These are phyloP conservation scores for Xanthia icteritia DNA, from an alignment of 2,888 invertebrate genomes.

Conservation along the genomic window DNA sequence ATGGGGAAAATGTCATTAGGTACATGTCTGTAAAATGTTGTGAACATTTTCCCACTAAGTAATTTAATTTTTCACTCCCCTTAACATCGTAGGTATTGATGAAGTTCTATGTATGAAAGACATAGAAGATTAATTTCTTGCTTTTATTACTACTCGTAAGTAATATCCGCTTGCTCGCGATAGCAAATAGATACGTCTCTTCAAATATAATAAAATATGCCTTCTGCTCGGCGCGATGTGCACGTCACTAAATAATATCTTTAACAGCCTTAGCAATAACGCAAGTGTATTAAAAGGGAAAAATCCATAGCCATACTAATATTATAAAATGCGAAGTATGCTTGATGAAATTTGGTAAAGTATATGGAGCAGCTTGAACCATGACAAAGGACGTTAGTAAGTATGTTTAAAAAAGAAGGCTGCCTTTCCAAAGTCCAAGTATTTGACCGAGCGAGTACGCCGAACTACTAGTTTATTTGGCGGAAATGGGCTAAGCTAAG, in stretches of 20 bases:
- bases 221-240: slow-evolving; percentile 52
- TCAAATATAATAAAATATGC: slow-evolving; percentile 77
- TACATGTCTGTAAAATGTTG: neutral
- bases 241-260: slow-evolving; percentile 48
- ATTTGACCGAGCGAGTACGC: too few species aligned
- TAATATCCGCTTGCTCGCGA: slow-evolving; percentile 75
- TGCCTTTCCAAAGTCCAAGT: neutral
- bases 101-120: slow-evolving; percentile 32
- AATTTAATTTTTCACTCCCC: slow-evolving; percentile 4
- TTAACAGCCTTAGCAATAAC: slow-evolving; percentile 53
- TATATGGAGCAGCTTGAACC: neutral
- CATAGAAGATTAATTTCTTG: slow-evolving; percentile 68
- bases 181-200: slow-evolving; percentile 71
- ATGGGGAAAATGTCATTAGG: too few species aligned
- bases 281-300: slow-evolving; percentile 25
- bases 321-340: slow-evolving; percentile 5
- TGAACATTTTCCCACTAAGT: neutral
- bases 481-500: neutral
- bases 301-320: neutral
- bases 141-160: slow-evolving; percentile 75
- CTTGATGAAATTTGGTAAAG: neutral
- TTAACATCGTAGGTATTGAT: slow-evolving; percentile 19
- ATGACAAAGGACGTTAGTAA: neutral
- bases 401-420: neutral
- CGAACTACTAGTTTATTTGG: too few species aligned